These are phyloP conservation scores for Netelia virgata DNA, from an alignment of 2,888 invertebrate genomes.

Conservation along the genomic window DNA sequence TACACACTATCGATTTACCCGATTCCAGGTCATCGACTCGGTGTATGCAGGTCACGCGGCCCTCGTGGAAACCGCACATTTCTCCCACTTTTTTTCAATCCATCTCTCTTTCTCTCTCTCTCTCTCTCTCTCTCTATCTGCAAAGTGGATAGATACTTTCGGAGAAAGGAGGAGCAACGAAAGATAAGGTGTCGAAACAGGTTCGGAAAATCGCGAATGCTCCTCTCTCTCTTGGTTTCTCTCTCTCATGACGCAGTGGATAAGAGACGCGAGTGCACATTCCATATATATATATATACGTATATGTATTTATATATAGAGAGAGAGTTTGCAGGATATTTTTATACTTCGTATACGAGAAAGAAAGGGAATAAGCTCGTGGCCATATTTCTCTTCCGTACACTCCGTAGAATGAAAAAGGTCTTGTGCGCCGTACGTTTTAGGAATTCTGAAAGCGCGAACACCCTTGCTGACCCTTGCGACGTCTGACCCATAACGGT, in stretches of 20 bases:
- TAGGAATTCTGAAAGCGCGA: slow-evolving; percentile 2
- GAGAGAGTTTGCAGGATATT: slow-evolving; percentile 22
- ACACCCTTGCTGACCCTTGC: not conserved
- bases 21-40: slow-evolving; percentile 67
- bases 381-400: not conserved
- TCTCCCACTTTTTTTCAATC: slow-evolving; percentile 32
- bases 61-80: slow-evolving; percentile 50
- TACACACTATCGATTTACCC: slow-evolving; percentile 59
- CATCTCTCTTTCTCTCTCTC: slow-evolving; percentile 13
- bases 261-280: slow-evolving; percentile 40
- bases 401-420: slow-evolving; percentile 41
- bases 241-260: slow-evolving; percentile 23
- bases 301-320: not conserved
- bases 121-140: slow-evolving; percentile 16
- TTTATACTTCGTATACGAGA: not conserved
- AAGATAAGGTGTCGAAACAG: slow-evolving; percentile 64
- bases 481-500: slow-evolving; percentile 38
- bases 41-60: slow-evolving; percentile 64
- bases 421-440: not conserved
- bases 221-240: slow-evolving; percentile 8
- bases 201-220: slow-evolving; percentile 60
- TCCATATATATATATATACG: not conserved
- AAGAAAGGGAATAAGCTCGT: slow-evolving; percentile 28
- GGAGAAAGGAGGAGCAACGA: slow-evolving; percentile 52
- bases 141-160: slow-evolving; percentile 60